Evolutionary conservation across 1,140 invertebrate genomes (phyloP).

Genomic region (Listronotus bonariensis): DNA sequence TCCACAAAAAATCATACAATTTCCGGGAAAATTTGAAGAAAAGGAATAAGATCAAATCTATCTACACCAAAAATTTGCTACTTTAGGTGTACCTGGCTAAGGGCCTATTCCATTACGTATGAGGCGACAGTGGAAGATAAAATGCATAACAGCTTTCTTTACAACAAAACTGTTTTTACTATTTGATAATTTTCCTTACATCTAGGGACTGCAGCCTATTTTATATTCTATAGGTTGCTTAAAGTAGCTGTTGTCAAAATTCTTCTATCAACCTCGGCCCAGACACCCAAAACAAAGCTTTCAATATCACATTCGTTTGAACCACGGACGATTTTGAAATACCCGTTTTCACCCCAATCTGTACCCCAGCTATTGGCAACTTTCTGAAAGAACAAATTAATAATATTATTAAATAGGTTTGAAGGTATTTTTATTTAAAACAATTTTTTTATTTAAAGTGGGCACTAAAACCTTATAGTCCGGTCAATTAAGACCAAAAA

Average conservation of each 20-base stretch:
- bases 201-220: not conserved
- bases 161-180: not conserved
- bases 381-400: slow-evolving; percentile 63
- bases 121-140: not conserved
- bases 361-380: slow-evolving; percentile 90
- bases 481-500: too few species aligned
- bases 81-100: too few species aligned
- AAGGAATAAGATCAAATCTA: too few species aligned
- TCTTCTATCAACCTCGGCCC: slow-evolving; percentile 61
- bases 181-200: not conserved
- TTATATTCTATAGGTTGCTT: not conserved
- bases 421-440: too few species aligned
- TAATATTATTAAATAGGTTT: slow-evolving; percentile 5
- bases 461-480: too few species aligned
- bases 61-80: too few species aligned
- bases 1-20: too few species aligned
- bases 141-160: not conserved
- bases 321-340: slow-evolving; percentile 80
- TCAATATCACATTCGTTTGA: slow-evolving; percentile 86
- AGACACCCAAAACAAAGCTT: slow-evolving; percentile 77
- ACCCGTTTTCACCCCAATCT: slow-evolving; percentile 87
- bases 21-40: too few species aligned
- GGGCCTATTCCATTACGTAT: not conserved
- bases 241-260: not conserved
- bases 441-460: too few species aligned